A percentile compares a stretch with the other conserved stretches of the same genome.
These are phyloP conservation scores for Megaceryle alcyon DNA, from an alignment of 2,797 vertebrate species.

Conservation along the genomic window DNA sequence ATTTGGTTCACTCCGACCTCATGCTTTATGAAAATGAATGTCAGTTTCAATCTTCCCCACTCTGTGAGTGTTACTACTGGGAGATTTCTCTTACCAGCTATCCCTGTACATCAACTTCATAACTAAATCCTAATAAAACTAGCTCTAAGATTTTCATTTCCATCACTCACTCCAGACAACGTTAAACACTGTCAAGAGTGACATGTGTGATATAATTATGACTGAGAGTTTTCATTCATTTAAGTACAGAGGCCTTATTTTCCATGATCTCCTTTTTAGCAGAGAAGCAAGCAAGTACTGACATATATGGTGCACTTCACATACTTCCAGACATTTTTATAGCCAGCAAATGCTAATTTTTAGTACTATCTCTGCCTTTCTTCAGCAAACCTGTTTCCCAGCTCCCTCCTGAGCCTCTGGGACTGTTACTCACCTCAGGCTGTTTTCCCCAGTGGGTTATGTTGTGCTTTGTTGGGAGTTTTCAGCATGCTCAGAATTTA, in stretches of 20 bases:
- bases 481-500: constrained; percentile 42
- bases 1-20: constrained; percentile 16
- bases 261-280: background rate
- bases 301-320: background rate
- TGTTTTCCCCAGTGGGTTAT: background rate
- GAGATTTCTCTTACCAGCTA: constrained; percentile 16
- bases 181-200: constrained; percentile 2
- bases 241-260: constrained; percentile 27
- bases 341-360: background rate
- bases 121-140: constrained; percentile 44
- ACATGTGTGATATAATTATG: background rate
- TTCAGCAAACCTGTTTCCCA: background rate
- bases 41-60: background rate
- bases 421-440: background rate
- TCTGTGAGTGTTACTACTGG: background rate
- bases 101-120: background rate
- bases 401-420: background rate
- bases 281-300: constrained; percentile 2
- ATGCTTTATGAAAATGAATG: background rate
- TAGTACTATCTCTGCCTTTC: background rate
- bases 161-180: constrained; percentile 44
- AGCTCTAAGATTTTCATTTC: constrained; percentile 44
- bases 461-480: background rate
- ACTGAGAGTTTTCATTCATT: constrained; percentile 46
- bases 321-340: background rate